phyloP scores from a whole-genome alignment of 2,113 vertebrate species.

The Microcebus ravelobensis region DNA sequence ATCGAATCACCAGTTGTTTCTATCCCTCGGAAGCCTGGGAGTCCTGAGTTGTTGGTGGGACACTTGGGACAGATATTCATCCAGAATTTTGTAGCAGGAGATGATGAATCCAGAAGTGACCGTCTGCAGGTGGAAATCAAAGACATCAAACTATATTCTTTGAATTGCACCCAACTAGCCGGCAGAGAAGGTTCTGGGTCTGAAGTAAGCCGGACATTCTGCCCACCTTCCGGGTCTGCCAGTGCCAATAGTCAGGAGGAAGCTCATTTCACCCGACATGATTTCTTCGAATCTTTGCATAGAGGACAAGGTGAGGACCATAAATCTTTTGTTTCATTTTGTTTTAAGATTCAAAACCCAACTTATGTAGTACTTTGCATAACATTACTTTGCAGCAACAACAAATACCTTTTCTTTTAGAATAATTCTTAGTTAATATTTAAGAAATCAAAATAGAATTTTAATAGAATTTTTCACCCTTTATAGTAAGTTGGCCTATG shows the following conservation, averaged over 20 bases:
- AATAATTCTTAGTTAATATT: not conserved
- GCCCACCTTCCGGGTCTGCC: slow-evolving; percentile 72
- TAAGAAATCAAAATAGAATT: not conserved
- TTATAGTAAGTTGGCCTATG: not conserved
- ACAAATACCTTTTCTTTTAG: slow-evolving; percentile 3
- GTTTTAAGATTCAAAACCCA: slow-evolving; percentile 20
- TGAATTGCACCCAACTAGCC: slow-evolving; percentile 90
- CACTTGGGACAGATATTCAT: slow-evolving; percentile 96
- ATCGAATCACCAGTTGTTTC: slow-evolving; percentile 97
- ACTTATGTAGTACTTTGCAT: not conserved
- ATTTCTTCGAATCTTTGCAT: slow-evolving; percentile 96
- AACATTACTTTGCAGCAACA: not conserved
- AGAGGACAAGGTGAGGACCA: slow-evolving; percentile 92
- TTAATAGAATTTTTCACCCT: not conserved
- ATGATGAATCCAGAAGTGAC: slow-evolving; percentile 90
- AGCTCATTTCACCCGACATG: slow-evolving; percentile 93
- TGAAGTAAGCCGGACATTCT: slow-evolving; percentile 40
- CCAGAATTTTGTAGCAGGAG: slow-evolving; percentile 92
- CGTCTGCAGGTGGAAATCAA: slow-evolving; percentile 95
- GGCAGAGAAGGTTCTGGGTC: slow-evolving; percentile 80
- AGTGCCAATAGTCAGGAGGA: slow-evolving; percentile 88
- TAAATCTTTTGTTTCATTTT: not conserved
- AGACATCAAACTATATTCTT: slow-evolving; percentile 96
- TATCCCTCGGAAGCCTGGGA: slow-evolving; percentile 94
- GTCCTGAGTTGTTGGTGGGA: slow-evolving; percentile 94